Evolutionary conservation across 1,140 invertebrate species (phyloP).

Genomic region (Macrosteles quadrilineatus): DNA sequence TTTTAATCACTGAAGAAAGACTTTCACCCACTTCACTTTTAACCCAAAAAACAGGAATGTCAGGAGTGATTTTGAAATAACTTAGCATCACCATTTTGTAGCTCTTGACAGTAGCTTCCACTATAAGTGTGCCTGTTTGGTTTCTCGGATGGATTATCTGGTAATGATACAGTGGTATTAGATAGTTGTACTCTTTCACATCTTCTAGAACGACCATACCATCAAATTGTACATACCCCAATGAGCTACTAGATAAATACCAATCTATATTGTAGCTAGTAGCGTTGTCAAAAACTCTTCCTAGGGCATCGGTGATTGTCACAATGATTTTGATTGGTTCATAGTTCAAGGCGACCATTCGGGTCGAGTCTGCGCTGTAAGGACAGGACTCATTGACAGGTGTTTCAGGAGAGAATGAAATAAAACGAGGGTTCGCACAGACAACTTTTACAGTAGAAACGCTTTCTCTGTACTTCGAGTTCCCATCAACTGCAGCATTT

Average conservation of each 20-base stretch:
- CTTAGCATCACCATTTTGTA: conserved; percentile 60
- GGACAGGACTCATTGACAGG: conserved; percentile 10
- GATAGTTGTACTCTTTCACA: conserved; percentile 36
- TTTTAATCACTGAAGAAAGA: conserved; percentile 36
- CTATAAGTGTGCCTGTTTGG: conserved; percentile 58
- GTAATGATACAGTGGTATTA: conserved; percentile 53
- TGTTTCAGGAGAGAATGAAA: conserved; percentile 59
- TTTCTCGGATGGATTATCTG: conserved; percentile 61
- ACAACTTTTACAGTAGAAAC: conserved; percentile 47
- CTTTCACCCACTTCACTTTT: conserved; percentile 53
- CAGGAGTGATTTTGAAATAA: conserved; percentile 54
- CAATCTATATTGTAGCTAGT: conserved; percentile 73
- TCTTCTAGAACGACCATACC: conserved; percentile 39
- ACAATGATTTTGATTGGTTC: conserved; percentile 65
- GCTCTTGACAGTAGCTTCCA: conserved; percentile 61
- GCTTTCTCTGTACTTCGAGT: conserved; percentile 51
- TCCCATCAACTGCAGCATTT: conserved; percentile 55
- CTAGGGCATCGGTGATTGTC: conserved; percentile 67
- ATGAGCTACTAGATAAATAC: conserved; percentile 46
- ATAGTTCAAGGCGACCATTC: conserved; percentile 63
- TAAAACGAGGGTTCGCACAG: conserved; percentile 62
- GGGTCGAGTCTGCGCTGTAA: conserved; percentile 52
- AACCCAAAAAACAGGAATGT: conserved; percentile 59
- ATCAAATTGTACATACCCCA: conserved; percentile 35
- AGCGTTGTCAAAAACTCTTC: conserved; percentile 74